phyloP scores from a whole-genome alignment of 2,113 vertebrate species.

The Thermophis baileyi region DNA sequence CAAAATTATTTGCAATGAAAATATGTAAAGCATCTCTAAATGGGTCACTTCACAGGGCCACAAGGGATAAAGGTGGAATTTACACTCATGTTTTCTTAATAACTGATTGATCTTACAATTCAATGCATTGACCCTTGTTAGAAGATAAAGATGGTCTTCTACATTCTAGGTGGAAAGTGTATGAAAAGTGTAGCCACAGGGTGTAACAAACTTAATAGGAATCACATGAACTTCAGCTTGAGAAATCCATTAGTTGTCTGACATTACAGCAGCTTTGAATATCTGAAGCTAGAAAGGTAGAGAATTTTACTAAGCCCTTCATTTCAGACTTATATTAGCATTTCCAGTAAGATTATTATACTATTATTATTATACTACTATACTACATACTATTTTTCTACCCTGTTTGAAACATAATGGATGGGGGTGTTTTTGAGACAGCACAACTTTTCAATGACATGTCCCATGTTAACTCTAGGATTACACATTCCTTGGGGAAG shows the following conservation, averaged over 20 bases:
- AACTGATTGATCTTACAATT: slow-evolving; percentile 12
- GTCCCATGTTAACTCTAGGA: background rate
- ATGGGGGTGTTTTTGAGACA: background rate
- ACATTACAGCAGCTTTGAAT: background rate
- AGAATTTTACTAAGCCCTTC: background rate
- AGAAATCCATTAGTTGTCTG: background rate
- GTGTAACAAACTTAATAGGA: slow-evolving; percentile 6
- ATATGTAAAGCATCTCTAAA: slow-evolving; percentile 14
- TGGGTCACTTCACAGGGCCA: background rate
- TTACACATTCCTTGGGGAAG: background rate
- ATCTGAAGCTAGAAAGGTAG: background rate
- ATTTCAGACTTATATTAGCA: background rate
- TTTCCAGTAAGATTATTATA: background rate
- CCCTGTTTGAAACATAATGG: background rate
- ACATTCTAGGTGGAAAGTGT: background rate
- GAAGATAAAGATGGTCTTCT: background rate
- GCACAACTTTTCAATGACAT: background rate
- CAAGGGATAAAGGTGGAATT: slow-evolving; percentile 9
- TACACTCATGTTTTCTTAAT: slow-evolving; percentile 3
- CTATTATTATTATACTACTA: too few relatives aligned
- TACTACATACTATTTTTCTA: too few relatives aligned
- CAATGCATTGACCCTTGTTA: background rate
- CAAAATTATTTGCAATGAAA: slow-evolving; percentile 3
- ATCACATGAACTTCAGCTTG: background rate
- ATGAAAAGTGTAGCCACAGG: background rate